Base-by-base conservation (phyloP, 2,113 vertebrate species). In the Melanostigma gelatinosum region DNA sequence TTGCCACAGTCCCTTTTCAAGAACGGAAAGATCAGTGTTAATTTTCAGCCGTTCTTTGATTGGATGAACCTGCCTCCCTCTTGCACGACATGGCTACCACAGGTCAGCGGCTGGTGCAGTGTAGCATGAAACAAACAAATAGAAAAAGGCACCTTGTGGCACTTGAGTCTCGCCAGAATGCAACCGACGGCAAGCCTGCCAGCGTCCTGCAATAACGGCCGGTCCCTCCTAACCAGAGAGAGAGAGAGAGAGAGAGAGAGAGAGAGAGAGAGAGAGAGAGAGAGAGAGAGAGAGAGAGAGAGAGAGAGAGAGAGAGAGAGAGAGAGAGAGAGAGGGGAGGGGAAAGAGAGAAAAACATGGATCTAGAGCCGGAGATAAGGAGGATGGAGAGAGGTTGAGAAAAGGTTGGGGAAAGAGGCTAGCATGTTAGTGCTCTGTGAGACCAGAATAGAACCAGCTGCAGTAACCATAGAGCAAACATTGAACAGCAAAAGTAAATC, bases 71-170 rank as follows among this genome's bases (percentile, higher is more conserved):
- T 93, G 95, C 93, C 95, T 96, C 94, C 91, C 94, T 93, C 93
- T 84, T 90, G 95, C 87, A 93, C 92, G 95, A 96, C 97, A 96
- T 85, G 94, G 95, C 89, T 93, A 95, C 95, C 95, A 96, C 97
- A 98, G 98, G 97, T 98, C 97, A 99, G 95, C 96, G 97, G 96
- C 94, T 97, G 95, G 95, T 96, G 96, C 97, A 95, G 94, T 91
- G 95, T 96, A 97, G 96, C 97, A 96, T 99, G 97, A 99, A 98
- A 96, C 97, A 97, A 98, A 97, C 97, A 98, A 99, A 99, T 98
- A 99, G 97, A 97, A 97, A 98, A 97, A 96, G 96, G 94, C 97
- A 97, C 97, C 96, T 97, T 95, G 96, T 97, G 97, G 96, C 97
- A 96, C 96, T 97, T 94, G 91, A 96, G 95, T 96, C 96, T 95